Percentiles rank a stretch among this genome's conserved stretches.
Conservation (phyloP, 1,140 invertebrate species). For the Drosophila nikananu region DNA sequence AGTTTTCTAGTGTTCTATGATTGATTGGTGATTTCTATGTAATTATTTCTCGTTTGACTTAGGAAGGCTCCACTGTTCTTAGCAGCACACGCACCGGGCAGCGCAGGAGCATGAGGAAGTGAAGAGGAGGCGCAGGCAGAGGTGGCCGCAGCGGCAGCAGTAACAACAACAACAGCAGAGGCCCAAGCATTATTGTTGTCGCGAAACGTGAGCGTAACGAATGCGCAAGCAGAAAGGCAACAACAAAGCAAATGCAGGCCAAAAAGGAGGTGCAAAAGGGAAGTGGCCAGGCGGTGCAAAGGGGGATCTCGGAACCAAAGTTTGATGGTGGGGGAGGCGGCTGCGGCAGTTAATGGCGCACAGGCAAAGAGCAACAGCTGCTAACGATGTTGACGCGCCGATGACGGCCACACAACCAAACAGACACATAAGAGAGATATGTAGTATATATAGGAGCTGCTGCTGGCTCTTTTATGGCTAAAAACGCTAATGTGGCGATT, state of each 20-base stretch:
- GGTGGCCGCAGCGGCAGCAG: constrained; percentile 23
- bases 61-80: constrained; percentile 8
- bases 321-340: neutral
- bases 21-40: neutral
- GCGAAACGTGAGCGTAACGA: constrained; percentile 74
- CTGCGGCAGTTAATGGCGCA: constrained; percentile 49
- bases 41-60: neutral
- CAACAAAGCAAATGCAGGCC: constrained; percentile 74
- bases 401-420: constrained; percentile 62
- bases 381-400: constrained; percentile 79
- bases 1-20: neutral
- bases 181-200: constrained; percentile 65
- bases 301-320: constrained; percentile 12
- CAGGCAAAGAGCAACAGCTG: constrained; percentile 76
- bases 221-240: constrained; percentile 65
- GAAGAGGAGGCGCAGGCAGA: constrained; percentile 19
- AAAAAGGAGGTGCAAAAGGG: constrained; percentile 26
- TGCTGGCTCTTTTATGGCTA: constrained; percentile 63
- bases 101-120: constrained; percentile 21
- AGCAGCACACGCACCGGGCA: constrained; percentile 46
- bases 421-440: constrained; percentile 27
- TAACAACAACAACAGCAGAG: constrained; percentile 20
- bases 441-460: constrained; percentile 9
- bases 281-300: neutral
- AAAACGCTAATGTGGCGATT: constrained; percentile 65